Conservation (phyloP, 35 echinoderm and acorn worm species). For the Diadema setosum region DNA sequence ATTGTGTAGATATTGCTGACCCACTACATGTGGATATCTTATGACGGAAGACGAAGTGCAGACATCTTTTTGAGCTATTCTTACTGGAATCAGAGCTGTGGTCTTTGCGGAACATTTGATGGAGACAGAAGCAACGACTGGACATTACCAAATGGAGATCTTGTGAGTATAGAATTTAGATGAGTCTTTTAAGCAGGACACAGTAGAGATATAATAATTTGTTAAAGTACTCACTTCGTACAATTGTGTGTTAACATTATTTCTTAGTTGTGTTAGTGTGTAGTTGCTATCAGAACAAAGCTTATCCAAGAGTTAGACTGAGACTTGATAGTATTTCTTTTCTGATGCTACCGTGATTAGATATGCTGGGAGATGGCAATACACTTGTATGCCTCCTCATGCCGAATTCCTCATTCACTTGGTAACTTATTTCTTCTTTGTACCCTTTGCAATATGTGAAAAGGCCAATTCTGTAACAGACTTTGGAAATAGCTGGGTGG, state of each 20-base stretch:
- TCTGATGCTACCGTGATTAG: too few relatives aligned
- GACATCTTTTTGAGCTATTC: not conserved
- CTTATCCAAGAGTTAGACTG: too few relatives aligned
- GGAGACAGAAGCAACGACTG: slow-evolving; percentile 55
- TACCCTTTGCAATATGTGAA: too few relatives aligned
- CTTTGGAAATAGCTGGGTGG: slow-evolving; percentile 68
- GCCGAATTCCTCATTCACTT: too few relatives aligned
- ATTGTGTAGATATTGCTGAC: not conserved
- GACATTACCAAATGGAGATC: slow-evolving; percentile 17
- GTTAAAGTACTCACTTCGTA: not conserved
- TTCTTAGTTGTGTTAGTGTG: too few relatives aligned
- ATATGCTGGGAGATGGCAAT: too few relatives aligned
- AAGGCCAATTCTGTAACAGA: slow-evolving; percentile 34
- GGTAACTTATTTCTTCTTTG: too few relatives aligned
- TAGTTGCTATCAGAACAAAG: too few relatives aligned
- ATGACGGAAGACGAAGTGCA: not conserved
- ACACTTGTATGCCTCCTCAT: too few relatives aligned
- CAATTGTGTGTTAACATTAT: not conserved
- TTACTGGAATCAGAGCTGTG: slow-evolving; percentile 56
- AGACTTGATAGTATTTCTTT: too few relatives aligned
- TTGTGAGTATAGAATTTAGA: slow-evolving; percentile 33
- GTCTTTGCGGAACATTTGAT: slow-evolving; percentile 87
- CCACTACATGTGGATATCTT: not conserved
- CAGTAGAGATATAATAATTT: not conserved
- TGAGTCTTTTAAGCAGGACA: not conserved